Evolutionary conservation across 2,888 invertebrate genomes (phyloP), one percentile per base, ranked within the genome.

Genomic region (Rhamphomyia laevipes): DNA sequence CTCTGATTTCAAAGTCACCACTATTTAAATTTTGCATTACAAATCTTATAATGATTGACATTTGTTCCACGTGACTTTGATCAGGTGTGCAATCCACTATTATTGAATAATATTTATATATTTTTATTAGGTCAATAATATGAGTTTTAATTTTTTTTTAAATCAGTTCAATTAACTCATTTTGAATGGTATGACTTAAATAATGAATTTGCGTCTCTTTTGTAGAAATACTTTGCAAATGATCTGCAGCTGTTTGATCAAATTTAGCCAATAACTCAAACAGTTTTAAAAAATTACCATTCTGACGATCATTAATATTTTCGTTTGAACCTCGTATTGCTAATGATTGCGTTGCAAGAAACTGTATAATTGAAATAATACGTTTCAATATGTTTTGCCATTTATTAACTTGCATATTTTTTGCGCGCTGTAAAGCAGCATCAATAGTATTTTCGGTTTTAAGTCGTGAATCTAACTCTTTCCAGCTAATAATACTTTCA

Each of bases 91-190:
- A 41, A 41, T 41, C 41, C 13, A 41, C 41, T 21, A 41, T 41
- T 41, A 41, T 21, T 21, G 41, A 41, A 41, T 13, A 41, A 41
- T 41, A 41, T 41, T 41, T 18, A 21, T 12, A 13, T 21, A 18
- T 21, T 41, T 41, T 41, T 41, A 41, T 41, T 18, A 21, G 41
- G 40, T 40, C 40, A 40, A 40, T 40, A 41, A 41, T 41, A 41
- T 41, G 12, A 12, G 21, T 41, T 41, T 41, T 41, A 41, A 13
- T 41, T 41, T 41, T 3, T 41, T 41, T 41, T 21, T 17, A 21
- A 13, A 41, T 21, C 21, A 41, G 18, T 21, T 18, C 18, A 21
- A 41, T 41, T 13, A 41, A 21, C 41, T 41, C 41, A 21, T 41
- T 41, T 21, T 41, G 41, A 41, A 41, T 41, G 21, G 21, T 41